These are phyloP conservation scores for Ophioninae sp. DNA, from an alignment of 2,888 invertebrate species.

Conservation along the genomic window DNA sequence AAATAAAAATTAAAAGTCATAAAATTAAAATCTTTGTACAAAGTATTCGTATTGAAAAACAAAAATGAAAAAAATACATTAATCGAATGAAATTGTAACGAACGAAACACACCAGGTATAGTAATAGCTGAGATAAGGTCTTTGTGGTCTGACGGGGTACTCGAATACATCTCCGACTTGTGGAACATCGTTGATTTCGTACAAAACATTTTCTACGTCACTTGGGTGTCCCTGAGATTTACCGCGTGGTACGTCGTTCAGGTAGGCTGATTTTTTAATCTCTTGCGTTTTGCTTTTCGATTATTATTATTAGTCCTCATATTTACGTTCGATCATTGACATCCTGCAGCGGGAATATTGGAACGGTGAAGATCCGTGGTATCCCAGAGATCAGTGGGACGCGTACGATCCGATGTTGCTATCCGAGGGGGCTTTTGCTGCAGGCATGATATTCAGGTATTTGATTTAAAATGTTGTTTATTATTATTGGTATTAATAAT, in stretches of 20 bases:
- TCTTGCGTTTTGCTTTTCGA: not conserved
- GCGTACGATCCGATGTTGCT: constrained; percentile 97
- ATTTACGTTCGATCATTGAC: constrained; percentile 51
- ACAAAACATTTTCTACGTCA: constrained; percentile 97
- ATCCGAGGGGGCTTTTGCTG: constrained; percentile 96
- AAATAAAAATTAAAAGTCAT: too few relatives aligned
- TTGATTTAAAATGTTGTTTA: not conserved
- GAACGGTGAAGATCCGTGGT: constrained; percentile 89
- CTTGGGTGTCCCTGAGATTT: constrained; percentile 94
- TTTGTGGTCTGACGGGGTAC: constrained; percentile 93
- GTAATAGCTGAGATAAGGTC: constrained; percentile 97
- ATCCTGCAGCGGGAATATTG: constrained; percentile 85
- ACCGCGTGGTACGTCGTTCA: constrained; percentile 94
- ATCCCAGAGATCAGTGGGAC: constrained; percentile 95
- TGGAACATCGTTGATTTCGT: constrained; percentile 99
- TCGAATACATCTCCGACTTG: constrained; percentile 96
- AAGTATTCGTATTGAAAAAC: too few relatives aligned
- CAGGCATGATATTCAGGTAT: constrained; percentile 96
- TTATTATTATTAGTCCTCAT: not conserved
- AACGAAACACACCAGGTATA: constrained; percentile 86
- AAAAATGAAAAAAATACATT: too few relatives aligned
- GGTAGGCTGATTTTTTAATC: constrained; percentile 82
- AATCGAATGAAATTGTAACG: constrained; percentile 13
- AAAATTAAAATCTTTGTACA: too few relatives aligned
- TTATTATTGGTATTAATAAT: not conserved